A percentile compares a stretch with the other conserved stretches of the same genome.
Conservation (phyloP, 2,888 invertebrate genomes). For the Epistrophella euchroma region DNA sequence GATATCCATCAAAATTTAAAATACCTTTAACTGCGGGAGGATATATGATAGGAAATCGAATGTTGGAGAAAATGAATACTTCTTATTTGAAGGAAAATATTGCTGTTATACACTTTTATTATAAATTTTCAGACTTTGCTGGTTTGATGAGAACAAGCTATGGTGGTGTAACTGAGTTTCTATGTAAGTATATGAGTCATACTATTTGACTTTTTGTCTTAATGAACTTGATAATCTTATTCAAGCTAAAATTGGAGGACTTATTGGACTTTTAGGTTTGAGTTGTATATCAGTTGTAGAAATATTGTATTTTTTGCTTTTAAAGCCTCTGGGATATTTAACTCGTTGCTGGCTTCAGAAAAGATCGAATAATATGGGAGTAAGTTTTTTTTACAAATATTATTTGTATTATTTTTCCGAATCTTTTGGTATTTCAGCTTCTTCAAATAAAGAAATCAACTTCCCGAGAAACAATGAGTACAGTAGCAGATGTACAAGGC, state of each 20-base stretch:
- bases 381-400: background rate
- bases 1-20: constrained; percentile 11
- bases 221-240: background rate
- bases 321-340: background rate
- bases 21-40: constrained; percentile 10
- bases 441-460: too few species aligned
- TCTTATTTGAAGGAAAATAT: constrained; percentile 11
- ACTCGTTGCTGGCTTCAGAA: background rate
- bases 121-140: constrained; percentile 12
- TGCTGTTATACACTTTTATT: constrained; percentile 18
- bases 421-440: too few species aligned
- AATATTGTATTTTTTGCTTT: constrained; percentile 2
- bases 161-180: constrained; percentile 2
- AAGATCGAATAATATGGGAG: background rate
- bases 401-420: background rate
- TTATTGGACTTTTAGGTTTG: background rate
- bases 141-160: constrained; percentile 2
- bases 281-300: background rate
- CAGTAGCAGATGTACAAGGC: too few species aligned
- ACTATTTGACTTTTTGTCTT: background rate
- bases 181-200: background rate
- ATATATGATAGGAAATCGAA: constrained; percentile 4
- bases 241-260: background rate
- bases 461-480: too few species aligned
- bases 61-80: constrained; percentile 13